A percentile compares a stretch with the other conserved stretches of the same genome.
Conservation (phyloP, 2,113 vertebrate genomes). For the Ceyx melanurus region DNA sequence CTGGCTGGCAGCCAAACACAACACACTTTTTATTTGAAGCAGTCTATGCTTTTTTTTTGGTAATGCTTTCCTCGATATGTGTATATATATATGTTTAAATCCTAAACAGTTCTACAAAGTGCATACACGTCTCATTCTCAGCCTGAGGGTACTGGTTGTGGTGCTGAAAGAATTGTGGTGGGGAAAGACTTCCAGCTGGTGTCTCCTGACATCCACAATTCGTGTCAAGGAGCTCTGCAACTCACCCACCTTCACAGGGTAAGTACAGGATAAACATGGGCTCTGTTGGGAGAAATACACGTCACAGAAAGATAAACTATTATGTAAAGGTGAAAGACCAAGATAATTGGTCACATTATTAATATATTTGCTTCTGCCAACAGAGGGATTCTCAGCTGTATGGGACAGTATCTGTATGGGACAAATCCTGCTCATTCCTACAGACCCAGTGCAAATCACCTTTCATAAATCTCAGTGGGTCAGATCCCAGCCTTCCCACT, state of each 20-base stretch:
- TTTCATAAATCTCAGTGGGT: background rate
- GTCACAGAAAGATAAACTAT: background rate
- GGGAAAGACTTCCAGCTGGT: background rate
- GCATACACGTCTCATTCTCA: accelerated
- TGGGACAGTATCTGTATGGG: background rate
- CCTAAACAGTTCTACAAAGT: background rate
- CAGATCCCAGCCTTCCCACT: background rate
- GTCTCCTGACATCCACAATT: background rate
- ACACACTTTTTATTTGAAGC: background rate
- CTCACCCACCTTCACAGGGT: accelerated
- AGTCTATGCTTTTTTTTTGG: background rate
- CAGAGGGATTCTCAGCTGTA: background rate
- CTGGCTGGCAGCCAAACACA: constrained; percentile 40
- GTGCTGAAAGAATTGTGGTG: constrained; percentile 4
- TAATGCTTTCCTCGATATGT: background rate
- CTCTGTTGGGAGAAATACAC: background rate
- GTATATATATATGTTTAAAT: background rate
- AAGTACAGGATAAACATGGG: background rate
- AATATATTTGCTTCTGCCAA: background rate
- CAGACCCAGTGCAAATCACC: background rate
- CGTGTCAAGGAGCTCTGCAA: background rate
- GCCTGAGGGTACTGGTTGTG: constrained; percentile 23
- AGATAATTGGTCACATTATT: background rate
- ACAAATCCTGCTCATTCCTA: background rate
- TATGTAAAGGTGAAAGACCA: background rate